Evolutionary conservation across 1,140 invertebrate species (phyloP), one percentile per base, ranked within the genome.

Genomic region (Leptoteleia sp.): DNA sequence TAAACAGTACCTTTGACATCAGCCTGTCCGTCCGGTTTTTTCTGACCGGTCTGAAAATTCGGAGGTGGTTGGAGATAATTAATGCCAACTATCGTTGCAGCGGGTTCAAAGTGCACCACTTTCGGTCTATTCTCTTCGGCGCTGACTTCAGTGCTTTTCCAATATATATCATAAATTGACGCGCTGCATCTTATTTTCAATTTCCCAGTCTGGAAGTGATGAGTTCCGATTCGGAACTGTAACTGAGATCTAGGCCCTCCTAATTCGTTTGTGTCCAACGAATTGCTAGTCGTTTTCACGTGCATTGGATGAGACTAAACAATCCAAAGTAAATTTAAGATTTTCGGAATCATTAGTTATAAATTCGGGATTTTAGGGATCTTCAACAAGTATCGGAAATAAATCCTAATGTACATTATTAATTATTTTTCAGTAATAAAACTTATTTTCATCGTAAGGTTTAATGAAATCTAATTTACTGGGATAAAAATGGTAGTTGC

Each of bases 101-200:
- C n/a, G n/a, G 84, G 85, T 45, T 85, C 86, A 11, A 82, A 79
- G 37, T 86, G 83, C 9, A 83, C 73, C 22, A 83, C 65, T 45
- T 82, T 85, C 0, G 83, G 84, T 42, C 86, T 87, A 62, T 92
- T 91, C 73, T 92, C 91, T 71, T 91, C 90, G 0, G 90, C 88
- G 65, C 90, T 91, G 65, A 91, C 91, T 82, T 93, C 92, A 29
- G 91, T 90, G 70, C 91, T 93, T 84, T 92, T 90, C 88, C 91
- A 91, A 81, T 93, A 93, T 65, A 93, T 89, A 22, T 91, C 89
- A 82, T 92, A 92, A 76, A 93, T 91, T 27, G 90, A 91, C 0
- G 92, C 92, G 33, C 91, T 91, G 77, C 92, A 93, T 8, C 92
- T 89, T 47, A 93, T 90, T 88, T 93, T 92, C 0, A 93, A 79